Evolutionary conservation across 2,888 invertebrate species (phyloP), one percentile per base, ranked within the genome.

Genomic region (Heliconius ethilla): DNA sequence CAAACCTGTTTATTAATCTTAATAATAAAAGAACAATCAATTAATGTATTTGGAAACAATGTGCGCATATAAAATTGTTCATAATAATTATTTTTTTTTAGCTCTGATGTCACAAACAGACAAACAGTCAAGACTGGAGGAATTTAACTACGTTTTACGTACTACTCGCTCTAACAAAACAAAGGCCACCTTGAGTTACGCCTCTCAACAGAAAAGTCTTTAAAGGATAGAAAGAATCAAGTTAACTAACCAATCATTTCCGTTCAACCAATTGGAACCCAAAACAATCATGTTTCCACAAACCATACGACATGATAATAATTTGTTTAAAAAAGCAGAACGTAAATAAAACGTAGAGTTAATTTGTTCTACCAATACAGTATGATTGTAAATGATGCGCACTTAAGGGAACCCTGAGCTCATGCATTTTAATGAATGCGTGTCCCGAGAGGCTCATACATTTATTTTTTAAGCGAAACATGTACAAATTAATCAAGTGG

Each of bases 391-490:
- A 40, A 9, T 37, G 27, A 63, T 63, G 63, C 27, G 27, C 59
- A 15, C 73, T 59, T 37, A 74, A 40, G 27, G 45, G 40, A 25
- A 62, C 25, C 33, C 40, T 62, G 74, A 63, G 63, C 37, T 40
- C 74, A 74, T 74, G 63, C 74, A 74, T 74, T 25, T 63, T 63
- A 74, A 74, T 74, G 63, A 74, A 27, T 40, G 63, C 37, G 63
- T 27, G 74, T 25, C 62, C 22, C 55, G 70, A 27, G 63, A 45
- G 62, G 22, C 63, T 40, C 40, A 45, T 74, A 74, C 27, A 74
- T 74, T 74, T 40, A 63, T 63, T 74, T 22, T 40, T 74, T 74
- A 74, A 74, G 40, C 25, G 63, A 63, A 63, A 63, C 74, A 25
- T 63, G 74, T 63, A 74, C 63, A 62, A 62, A 74, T 74, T 63